A percentile compares a stretch with the other conserved stretches of the same genome.
phyloP scores from a whole-genome alignment of 30 jellyfish, hydroid and myxozoan genomes.

The Hydractinia symbiolongicarpus region DNA sequence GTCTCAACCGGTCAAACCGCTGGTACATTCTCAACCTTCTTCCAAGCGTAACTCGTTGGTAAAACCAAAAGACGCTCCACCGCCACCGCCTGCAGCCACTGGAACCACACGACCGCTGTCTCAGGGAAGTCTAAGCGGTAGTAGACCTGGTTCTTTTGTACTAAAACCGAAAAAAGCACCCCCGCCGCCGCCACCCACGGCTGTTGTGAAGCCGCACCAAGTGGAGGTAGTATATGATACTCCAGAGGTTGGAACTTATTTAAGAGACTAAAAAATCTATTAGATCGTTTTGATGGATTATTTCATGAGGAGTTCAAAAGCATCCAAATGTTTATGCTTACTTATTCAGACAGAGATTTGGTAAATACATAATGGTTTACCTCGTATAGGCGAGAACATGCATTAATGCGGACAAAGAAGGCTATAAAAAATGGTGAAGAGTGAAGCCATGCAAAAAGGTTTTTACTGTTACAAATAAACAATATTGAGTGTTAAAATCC shows the following conservation, averaged over 20 bases:
- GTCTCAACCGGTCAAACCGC: conserved; percentile 20
- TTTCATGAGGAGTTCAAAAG: no score
- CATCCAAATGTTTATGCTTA: no score
- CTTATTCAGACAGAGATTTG: no score
- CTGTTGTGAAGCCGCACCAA: neutral
- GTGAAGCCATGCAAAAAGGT: no score
- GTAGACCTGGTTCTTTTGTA: neutral
- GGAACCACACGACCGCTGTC: neutral
- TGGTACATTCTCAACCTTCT: conserved; percentile 26
- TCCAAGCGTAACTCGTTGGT: conserved; percentile 21
- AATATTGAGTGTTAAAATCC: no score
- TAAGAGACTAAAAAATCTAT: neutral
- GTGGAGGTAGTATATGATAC: neutral
- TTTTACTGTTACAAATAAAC: no score
- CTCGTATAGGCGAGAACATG: no score
- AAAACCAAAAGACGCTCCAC: conserved; percentile 8
- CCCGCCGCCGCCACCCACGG: conserved; percentile 33
- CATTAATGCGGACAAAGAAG: no score
- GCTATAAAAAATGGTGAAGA: no score
- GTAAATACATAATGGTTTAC: no score
- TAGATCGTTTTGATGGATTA: no score
- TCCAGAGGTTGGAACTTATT: neutral
- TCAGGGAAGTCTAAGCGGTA: neutral
- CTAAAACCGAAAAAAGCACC: conserved; percentile 24
- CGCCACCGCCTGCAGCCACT: neutral